Conservation (phyloP, 2,888 invertebrate species). For the Mesochorus sp. region DNA sequence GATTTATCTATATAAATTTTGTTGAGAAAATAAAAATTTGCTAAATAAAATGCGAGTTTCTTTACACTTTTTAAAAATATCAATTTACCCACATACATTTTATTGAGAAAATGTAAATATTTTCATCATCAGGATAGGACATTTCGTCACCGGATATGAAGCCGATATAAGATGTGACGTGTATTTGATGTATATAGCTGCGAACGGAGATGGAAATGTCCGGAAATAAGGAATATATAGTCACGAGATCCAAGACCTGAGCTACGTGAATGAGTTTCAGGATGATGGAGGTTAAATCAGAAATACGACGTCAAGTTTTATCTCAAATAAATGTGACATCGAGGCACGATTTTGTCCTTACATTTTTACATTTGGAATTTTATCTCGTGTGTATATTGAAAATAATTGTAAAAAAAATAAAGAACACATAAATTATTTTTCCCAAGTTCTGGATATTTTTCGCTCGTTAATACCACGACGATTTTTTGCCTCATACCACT, state of each 20-base stretch:
- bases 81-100: not conserved
- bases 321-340: constrained; percentile 1
- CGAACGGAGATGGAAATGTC: not conserved
- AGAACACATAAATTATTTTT: no score
- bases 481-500: no score
- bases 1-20: not conserved
- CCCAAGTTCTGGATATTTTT: no score
- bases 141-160: not conserved
- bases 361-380: no score
- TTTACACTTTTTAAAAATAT: not conserved
- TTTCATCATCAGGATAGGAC: constrained; percentile 1
- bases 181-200: no score
- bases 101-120: not conserved
- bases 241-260: not conserved
- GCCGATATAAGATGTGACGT: no score
- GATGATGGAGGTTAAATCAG: not conserved
- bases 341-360: no score
- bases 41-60: not conserved
- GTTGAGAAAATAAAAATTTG: not conserved
- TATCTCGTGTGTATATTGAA: no score
- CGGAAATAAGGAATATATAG: constrained; percentile 4
- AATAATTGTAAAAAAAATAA: no score
- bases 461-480: no score
- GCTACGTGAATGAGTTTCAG: not conserved
- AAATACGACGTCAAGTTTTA: not conserved